Base-by-base conservation (phyloP, 2,888 invertebrate genomes). In the Macrophya alboannulata region DNA sequence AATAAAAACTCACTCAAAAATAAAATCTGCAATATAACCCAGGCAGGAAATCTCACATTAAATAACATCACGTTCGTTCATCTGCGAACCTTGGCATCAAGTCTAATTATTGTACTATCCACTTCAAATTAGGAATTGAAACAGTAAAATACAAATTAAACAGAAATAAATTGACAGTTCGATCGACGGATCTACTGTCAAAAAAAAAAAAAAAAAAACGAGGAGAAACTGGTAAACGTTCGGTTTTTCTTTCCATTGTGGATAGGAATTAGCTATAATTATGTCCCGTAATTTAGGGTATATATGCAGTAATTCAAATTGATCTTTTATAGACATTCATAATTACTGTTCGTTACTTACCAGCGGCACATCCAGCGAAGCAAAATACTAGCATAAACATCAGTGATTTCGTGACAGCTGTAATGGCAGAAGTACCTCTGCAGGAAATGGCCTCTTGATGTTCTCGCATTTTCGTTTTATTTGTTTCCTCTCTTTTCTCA, bases 351-450 rank as follows among this genome's bases (percentile, higher is more conserved):
- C 10, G 21, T 40, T 81, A 90, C 93, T 92, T 93, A 96, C 96
- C 96, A 93, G 95, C 94, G 86, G 95, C 95, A 88, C 95, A 95
- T 90, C 95, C 95, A 31, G 95, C 95, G 86, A 96, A 94, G 88
- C 95, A 95, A 88, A 95, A 94, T 86, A 96, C 93, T 85, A 95
- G 93, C 59, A 96, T 92, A 45, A 96, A 85, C 40, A 87, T 87
- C 84, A 89, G 87, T 40, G 86, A 85, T 76, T 88, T 88, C 40
- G 85, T 85, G 31, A 94, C 93, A n/a, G 94, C 92, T 72, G 95
- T 91, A 87, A 94, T 94, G 71, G 94, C 90, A 84, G 92, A 89
- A 40, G 84, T 79, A 40, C 81, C 59, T 21, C 59, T 59, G 37
- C 43, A 83, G 82, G 77, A 85, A 62, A 85, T 72, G 84, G 87